Base-by-base conservation (phyloP, 2,113 vertebrate genomes). In the Mola mola region DNA sequence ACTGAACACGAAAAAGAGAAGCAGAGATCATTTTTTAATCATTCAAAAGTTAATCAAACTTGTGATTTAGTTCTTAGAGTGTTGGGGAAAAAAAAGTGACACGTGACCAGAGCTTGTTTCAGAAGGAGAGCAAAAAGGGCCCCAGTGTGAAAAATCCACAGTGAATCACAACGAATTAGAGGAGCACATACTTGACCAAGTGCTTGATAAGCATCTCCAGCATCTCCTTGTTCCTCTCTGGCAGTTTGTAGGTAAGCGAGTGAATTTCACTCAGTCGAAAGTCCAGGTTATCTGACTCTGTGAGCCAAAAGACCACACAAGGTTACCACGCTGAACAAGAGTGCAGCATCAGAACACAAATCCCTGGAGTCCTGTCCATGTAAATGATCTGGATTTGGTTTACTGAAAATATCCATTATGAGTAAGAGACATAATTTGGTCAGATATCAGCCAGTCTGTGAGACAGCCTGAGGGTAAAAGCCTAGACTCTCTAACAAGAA, bases 201-300 rank as follows among this genome's bases (percentile, higher is more conserved):
- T 99, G 96, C 59, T 93, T 92, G 69, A 98, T 95, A 11, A 98
- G 92, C 64, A 97, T 91, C 73, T 95, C 94, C 73, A 98, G 74
- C 96, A 99, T 98, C 72, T 98, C 94, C 25, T 91, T 90, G 76
- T 97, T 98, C 84, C 93, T 96, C 60, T 96, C 96, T 16, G 96
- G 96, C 1, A 99, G 90, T 72, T 96, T 97, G 88, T 99, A 95
- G 67, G 95, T 90, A 33, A 98, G 87, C 0, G 93, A 92, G n/a
- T 99, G 97, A 80, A 98, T 95, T 66, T 95, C 94, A 79, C 95
- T 94, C 53, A 96, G 91, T 28, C 96, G 92, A 67, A 93, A 93
- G 89, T 98, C 96, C 78, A 95, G 87, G 79, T 94, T 99, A 50
- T 99, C 97, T 0, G 96, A 98, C 79, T 99, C 97, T 98, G 59